Evolutionary conservation across 30 jellyfish, hydroid and myxozoan genomes (phyloP).

Genomic region (Mastigias papua): DNA sequence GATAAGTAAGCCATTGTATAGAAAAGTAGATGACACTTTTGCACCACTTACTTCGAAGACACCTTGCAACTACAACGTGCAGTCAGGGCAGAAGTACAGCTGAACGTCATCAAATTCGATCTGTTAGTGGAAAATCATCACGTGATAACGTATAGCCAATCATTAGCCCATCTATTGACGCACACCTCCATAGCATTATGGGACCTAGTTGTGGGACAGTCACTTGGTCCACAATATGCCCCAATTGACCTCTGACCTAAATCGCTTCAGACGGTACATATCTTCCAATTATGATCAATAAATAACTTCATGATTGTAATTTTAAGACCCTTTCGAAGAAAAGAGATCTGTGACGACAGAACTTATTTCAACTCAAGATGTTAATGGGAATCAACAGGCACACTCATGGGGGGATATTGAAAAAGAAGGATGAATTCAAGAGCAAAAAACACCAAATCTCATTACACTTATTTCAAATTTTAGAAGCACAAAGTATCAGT

Average conservation of each 20-base stretch:
- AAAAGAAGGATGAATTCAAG: too few relatives aligned
- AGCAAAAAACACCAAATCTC: too few relatives aligned
- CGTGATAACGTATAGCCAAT: slow-evolving; percentile 42
- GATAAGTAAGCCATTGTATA: slow-evolving; percentile 84
- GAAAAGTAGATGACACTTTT: too few relatives aligned
- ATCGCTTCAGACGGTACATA: background rate
- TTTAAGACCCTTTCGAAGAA: too few relatives aligned
- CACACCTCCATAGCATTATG: slow-evolving; percentile 49
- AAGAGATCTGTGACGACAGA: too few relatives aligned
- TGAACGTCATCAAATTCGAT: background rate
- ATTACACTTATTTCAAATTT: too few relatives aligned
- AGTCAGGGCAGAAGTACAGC: slow-evolving; percentile 2
- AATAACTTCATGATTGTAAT: too few relatives aligned
- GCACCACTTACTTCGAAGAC: background rate
- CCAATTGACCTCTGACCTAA: background rate
- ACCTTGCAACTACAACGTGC: background rate
- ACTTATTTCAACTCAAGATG: too few relatives aligned
- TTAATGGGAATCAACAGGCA: too few relatives aligned
- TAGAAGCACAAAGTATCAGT: too few relatives aligned
- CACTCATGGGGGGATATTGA: too few relatives aligned
- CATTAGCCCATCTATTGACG: background rate
- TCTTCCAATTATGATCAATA: too few relatives aligned
- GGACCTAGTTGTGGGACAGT: background rate
- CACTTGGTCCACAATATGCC: background rate
- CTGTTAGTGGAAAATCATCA: background rate